These are phyloP conservation scores for Sycobia sp. DNA, from an alignment of 1,140 invertebrate species.

Conservation along the genomic window DNA sequence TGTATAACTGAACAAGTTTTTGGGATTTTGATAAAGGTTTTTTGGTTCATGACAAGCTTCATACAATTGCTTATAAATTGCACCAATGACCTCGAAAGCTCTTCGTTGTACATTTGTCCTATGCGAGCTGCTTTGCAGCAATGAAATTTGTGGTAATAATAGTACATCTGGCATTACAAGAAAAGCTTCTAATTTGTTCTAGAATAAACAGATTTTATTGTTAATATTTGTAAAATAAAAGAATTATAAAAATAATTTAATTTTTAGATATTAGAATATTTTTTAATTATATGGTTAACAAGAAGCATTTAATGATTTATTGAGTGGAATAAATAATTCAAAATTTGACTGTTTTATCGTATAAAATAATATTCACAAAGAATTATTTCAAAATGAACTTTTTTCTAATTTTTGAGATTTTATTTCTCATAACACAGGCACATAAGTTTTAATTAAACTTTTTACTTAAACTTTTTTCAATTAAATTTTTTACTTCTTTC, in stretches of 20 bases:
- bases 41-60: conserved; percentile 75
- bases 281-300: too few species aligned
- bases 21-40: conserved; percentile 79
- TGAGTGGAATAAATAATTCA: background rate
- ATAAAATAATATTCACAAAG: too few species aligned
- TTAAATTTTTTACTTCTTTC: too few species aligned
- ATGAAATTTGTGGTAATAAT: conserved; percentile 82
- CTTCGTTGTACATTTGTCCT: conserved; percentile 77
- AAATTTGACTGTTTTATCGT: too few species aligned
- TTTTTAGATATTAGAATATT: too few species aligned
- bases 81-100: conserved; percentile 83
- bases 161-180: conserved; percentile 79
- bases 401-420: too few species aligned
- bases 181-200: conserved; percentile 81
- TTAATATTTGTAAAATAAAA: background rate
- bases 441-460: too few species aligned
- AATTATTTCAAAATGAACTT: background rate
- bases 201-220: conserved; percentile 43
- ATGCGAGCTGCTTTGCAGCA: conserved; percentile 79
- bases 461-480: too few species aligned
- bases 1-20: conserved; percentile 71
- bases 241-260: background rate
- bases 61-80: conserved; percentile 88
- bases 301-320: too few species aligned
- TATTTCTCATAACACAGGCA: too few species aligned